Conservation (phyloP, 2,888 invertebrate genomes). For the Amaurobius ferox region DNA sequence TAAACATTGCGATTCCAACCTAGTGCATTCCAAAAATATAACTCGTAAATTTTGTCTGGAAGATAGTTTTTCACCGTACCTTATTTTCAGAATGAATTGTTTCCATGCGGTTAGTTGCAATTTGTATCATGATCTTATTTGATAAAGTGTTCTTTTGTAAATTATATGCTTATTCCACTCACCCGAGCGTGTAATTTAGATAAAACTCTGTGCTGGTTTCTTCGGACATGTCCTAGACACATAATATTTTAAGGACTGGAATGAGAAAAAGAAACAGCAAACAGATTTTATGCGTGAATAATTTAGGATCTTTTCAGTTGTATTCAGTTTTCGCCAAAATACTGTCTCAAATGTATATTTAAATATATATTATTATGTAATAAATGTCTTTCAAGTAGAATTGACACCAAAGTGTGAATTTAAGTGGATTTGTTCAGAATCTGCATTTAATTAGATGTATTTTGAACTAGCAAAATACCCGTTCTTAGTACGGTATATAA, state of each 20-base stretch:
- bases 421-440: too few species aligned
- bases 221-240: neutral
- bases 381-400: too few species aligned
- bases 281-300: too few species aligned
- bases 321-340: too few species aligned
- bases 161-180: slow-evolving; percentile 10
- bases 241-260: neutral
- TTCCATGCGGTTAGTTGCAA: slow-evolving; percentile 6
- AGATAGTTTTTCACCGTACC: neutral
- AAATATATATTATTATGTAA: too few species aligned
- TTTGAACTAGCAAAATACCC: too few species aligned
- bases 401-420: too few species aligned
- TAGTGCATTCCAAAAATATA: neutral
- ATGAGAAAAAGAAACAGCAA: neutral
- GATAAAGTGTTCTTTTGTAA: slow-evolving; percentile 18
- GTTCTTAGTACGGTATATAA: too few species aligned
- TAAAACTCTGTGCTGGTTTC: slow-evolving; percentile 5
- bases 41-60: neutral
- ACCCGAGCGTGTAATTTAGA: neutral
- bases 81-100: neutral
- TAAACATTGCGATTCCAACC: slow-evolving; percentile 11
- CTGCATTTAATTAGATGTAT: too few species aligned
- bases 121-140: slow-evolving; percentile 16
- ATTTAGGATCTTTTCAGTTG: too few species aligned
- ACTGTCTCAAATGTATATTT: too few species aligned